Percentiles rank a stretch among this genome's conserved stretches.
Evolutionary conservation across 1,140 invertebrate species (phyloP).

Genomic region (Magallana angulata): DNA sequence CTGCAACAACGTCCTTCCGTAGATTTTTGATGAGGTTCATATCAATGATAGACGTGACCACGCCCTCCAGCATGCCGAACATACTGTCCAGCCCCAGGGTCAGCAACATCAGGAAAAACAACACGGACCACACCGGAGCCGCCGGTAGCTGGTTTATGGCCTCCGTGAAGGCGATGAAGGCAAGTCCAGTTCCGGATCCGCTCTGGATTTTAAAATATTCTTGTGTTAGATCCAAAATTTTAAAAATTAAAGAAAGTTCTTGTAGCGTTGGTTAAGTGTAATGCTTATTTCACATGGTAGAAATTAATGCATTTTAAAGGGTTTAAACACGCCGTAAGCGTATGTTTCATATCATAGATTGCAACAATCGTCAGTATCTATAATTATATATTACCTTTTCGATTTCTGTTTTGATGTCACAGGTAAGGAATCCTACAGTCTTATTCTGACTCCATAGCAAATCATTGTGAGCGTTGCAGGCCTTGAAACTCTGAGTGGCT

Average conservation of each 20-base stretch:
- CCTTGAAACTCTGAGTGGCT: slow-evolving; percentile 54
- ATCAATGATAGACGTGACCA: slow-evolving; percentile 60
- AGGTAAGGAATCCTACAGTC: not conserved
- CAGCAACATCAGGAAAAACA: slow-evolving; percentile 98
- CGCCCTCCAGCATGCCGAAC: slow-evolving; percentile 64
- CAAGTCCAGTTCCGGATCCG: slow-evolving; percentile 90
- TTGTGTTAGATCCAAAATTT: too few species aligned
- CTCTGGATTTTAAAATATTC: slow-evolving; percentile 49
- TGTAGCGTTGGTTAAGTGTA: too few species aligned
- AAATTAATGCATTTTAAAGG: too few species aligned
- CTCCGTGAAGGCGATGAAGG: slow-evolving; percentile 97
- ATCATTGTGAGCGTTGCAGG: slow-evolving; percentile 28
- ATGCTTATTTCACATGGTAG: too few species aligned
- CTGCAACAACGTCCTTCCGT: slow-evolving; percentile 47
- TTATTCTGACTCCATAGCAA: not conserved
- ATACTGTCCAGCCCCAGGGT: slow-evolving; percentile 91
- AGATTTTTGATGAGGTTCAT: slow-evolving; percentile 55
- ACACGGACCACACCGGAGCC: slow-evolving; percentile 94
- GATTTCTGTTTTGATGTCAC: slow-evolving; percentile 17
- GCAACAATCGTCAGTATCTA: too few species aligned
- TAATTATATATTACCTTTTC: not conserved
- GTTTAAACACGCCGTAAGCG: too few species aligned
- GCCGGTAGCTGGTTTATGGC: slow-evolving; percentile 95
- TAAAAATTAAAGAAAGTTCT: too few species aligned
- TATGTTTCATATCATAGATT: too few species aligned